Evolutionary conservation across 2,797 vertebrate species (phyloP).

Genomic region (Tolypeutes matacus): DNA sequence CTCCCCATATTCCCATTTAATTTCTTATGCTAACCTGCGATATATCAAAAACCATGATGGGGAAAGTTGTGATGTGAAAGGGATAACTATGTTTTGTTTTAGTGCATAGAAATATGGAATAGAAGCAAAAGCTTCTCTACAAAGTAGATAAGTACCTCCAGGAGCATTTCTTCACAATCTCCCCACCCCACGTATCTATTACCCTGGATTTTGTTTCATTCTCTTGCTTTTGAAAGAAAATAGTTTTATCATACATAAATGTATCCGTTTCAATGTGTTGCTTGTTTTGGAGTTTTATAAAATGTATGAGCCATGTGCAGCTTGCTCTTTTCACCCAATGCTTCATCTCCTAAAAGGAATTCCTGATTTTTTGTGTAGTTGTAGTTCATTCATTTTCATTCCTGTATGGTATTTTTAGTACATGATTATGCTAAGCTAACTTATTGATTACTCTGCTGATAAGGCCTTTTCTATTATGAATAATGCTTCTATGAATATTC

Average conservation of each 20-base stretch:
- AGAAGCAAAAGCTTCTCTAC: neutral
- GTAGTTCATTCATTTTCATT: neutral
- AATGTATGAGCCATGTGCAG: neutral
- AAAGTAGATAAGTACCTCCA: neutral
- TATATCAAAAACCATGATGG: too few species aligned
- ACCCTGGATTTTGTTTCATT: neutral
- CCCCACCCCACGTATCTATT: neutral
- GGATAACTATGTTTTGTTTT: neutral
- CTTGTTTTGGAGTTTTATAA: constrained; percentile 22
- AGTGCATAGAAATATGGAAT: neutral
- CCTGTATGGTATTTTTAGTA: neutral
- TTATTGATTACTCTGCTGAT: neutral
- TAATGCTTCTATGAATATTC: neutral
- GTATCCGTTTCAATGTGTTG: neutral
- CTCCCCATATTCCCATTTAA: too few species aligned
- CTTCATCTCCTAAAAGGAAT: neutral
- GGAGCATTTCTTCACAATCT: neutral
- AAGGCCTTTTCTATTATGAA: neutral
- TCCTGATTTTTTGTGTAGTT: neutral
- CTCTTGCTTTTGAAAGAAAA: constrained; percentile 46
- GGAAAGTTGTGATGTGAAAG: too few species aligned
- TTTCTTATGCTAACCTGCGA: too few species aligned
- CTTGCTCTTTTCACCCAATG: neutral
- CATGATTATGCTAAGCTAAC: neutral
- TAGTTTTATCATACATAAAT: neutral